Evolutionary conservation across 2,888 invertebrate species (phyloP).

Genomic region (Tuta absoluta): DNA sequence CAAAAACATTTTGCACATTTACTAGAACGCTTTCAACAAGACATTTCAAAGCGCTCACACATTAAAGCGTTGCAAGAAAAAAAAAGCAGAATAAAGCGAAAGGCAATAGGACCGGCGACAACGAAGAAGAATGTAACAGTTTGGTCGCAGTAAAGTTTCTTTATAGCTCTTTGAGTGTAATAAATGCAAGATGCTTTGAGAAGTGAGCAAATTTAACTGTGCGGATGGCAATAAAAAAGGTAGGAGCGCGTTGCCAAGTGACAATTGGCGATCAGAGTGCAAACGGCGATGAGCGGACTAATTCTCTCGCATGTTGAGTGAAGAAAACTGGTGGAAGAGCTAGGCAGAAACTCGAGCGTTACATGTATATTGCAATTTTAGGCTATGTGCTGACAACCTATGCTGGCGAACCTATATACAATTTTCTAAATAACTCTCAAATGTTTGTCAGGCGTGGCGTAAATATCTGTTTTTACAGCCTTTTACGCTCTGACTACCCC

Average conservation of each 20-base stretch:
- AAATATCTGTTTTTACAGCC: too few relatives aligned
- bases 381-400: too few relatives aligned
- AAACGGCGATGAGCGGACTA: slow-evolving; percentile 37
- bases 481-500: too few relatives aligned
- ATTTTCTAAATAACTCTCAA: too few relatives aligned
- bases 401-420: too few relatives aligned
- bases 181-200: slow-evolving; percentile 35
- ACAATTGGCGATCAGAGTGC: slow-evolving; percentile 43
- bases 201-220: slow-evolving; percentile 37
- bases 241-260: slow-evolving; percentile 44
- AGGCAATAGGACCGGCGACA: slow-evolving; percentile 14
- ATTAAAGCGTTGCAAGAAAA: slow-evolving; percentile 9
- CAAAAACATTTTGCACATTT: slow-evolving; percentile 10
- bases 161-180: slow-evolving; percentile 31
- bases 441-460: too few relatives aligned
- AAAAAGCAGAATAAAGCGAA: neutral
- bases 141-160: slow-evolving; percentile 18
- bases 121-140: slow-evolving; percentile 19
- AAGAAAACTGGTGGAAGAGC: too few relatives aligned
- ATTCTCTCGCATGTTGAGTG: too few relatives aligned
- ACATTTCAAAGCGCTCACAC: slow-evolving; percentile 8
- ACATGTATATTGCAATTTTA: too few relatives aligned
- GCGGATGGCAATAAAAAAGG: slow-evolving; percentile 40
- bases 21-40: neutral
- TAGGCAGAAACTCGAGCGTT: too few relatives aligned